These are phyloP conservation scores for Distichodus sexfasciatus DNA, from an alignment of 2,797 vertebrate species.

Conservation along the genomic window DNA sequence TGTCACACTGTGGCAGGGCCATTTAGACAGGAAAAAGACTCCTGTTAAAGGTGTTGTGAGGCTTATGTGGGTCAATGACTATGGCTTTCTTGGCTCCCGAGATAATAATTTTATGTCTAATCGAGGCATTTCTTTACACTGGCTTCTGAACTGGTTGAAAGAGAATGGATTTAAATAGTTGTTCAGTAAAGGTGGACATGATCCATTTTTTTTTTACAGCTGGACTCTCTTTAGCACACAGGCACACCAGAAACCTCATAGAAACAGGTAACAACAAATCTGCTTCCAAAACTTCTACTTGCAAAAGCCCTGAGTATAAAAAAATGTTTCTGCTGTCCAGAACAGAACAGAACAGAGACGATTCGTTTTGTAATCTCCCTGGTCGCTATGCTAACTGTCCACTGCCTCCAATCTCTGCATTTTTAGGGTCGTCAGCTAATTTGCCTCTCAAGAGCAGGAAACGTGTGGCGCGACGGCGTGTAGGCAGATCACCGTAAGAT, in stretches of 20 bases:
- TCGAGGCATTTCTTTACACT: no score
- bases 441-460: constrained; percentile 45
- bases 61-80: background rate
- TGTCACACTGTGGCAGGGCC: background rate
- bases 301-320: no score
- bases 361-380: background rate
- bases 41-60: no score
- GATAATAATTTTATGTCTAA: no score
- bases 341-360: background rate
- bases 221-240: no score
- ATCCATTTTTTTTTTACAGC: no score
- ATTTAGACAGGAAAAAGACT: background rate
- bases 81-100: no score
- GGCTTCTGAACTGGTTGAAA: background rate
- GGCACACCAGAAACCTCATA: background rate
- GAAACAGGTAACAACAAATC: background rate
- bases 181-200: no score
- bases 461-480: constrained; percentile 50
- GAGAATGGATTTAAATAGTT: no score
- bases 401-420: constrained; percentile 6
- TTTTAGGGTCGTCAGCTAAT: constrained; percentile 50
- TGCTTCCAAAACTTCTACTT: background rate
- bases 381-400: constrained; percentile 1
- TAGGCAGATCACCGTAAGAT: constrained; percentile 82
- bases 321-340: background rate